Evolutionary conservation across 2,888 invertebrate species (phyloP), one percentile per base, ranked within the genome.

Genomic region (Ormyrus thymus): DNA sequence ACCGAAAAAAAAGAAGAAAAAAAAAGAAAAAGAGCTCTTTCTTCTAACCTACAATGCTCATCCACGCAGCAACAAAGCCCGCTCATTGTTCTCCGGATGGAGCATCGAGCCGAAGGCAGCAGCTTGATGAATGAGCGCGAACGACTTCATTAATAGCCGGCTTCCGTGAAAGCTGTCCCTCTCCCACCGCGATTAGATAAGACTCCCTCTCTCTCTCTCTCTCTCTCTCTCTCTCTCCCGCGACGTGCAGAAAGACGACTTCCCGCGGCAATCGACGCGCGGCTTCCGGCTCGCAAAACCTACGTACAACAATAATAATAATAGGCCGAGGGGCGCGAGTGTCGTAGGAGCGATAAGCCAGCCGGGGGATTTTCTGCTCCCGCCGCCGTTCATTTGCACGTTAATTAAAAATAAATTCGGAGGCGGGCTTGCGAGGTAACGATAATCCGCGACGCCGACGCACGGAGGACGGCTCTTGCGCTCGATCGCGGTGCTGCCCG

Each of bases 371-470:
- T 58, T 76, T 83, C 74, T 79, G 70, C 29, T 76, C 82, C 79
- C 53, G 83, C 29, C 29, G 29, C 29, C 83, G 82, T 84, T 86
- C 85, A 86, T 86, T 87, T 87, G 84, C 85, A 86, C 86, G 83
- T 86, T 87, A 86, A 86, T 87, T 86, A 85, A 86, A 87, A 87
- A 87, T 85, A 87, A 85, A 86, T 87, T 84, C 50, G 64, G 64
- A 43, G 13, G 29, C 11, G 59, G 11, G 66, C 53, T 5, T 2
- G 48, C 13, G 50, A 4, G 29, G 29, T 29, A 29, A 29, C 64
- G 66, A 66, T 72, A 61, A 72, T 72, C 55, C 72, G 69, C 43
- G 70, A 53, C 4, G 11, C 51, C n/a, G 55, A n/a, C 56, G 4
- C 7, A 13, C n/a, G 56, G 56, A 56, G 56, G 56, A 56, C 29